phyloP scores from a whole-genome alignment of 2,888 invertebrate genomes.

The Polyommatus icarus region DNA sequence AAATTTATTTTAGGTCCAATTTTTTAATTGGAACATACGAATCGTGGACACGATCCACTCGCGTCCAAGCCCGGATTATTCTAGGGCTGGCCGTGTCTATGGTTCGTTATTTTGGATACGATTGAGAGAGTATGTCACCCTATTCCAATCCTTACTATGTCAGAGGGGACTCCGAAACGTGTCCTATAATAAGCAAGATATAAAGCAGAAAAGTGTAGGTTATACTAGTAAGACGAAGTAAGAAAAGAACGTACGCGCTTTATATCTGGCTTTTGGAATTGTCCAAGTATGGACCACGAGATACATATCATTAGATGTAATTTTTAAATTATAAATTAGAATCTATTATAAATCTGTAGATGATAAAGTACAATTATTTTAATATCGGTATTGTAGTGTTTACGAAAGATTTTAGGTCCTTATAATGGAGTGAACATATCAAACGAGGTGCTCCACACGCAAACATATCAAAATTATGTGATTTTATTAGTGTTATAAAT shows the following conservation, averaged over 20 bases:
- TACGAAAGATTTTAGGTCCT: constrained; percentile 66
- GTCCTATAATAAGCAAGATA: constrained; percentile 75
- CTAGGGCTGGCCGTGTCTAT: constrained; percentile 44
- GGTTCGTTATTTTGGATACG: constrained; percentile 38
- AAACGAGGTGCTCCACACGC: constrained; percentile 68
- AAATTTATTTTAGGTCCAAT: constrained; percentile 34
- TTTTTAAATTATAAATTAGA: constrained; percentile 57
- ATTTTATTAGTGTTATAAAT: constrained; percentile 57
- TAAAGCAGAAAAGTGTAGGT: constrained; percentile 62
- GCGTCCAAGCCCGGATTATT: constrained; percentile 51
- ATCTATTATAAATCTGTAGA: constrained; percentile 59
- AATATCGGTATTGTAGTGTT: constrained; percentile 75
- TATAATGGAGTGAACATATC: constrained; percentile 55
- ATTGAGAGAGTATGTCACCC: constrained; percentile 63
- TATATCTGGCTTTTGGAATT: constrained; percentile 77
- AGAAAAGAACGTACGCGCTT: constrained; percentile 78
- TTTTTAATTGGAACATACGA: constrained; percentile 40
- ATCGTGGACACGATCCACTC: constrained; percentile 58
- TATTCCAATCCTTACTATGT: constrained; percentile 49
- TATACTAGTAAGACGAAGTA: constrained; percentile 53
- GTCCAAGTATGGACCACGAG: constrained; percentile 76
- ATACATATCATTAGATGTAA: constrained; percentile 71
- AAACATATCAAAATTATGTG: constrained; percentile 78
- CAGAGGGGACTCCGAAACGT: constrained; percentile 76
- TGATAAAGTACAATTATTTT: constrained; percentile 75